Evolutionary conservation across 2,888 invertebrate genomes (phyloP).

Genomic region (Plebejus argus): DNA sequence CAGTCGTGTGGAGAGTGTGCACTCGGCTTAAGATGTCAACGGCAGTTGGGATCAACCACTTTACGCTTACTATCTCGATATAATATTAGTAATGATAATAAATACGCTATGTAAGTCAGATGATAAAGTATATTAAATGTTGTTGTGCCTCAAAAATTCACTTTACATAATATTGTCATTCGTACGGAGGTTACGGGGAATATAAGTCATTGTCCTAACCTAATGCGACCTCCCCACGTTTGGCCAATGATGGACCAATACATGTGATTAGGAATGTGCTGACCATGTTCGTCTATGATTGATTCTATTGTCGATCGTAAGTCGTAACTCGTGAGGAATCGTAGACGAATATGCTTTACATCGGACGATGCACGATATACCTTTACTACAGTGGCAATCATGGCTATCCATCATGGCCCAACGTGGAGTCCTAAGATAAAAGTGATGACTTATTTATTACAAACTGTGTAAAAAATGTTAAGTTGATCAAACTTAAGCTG

Average conservation of each 20-base stretch:
- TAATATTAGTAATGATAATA: constrained; percentile 61
- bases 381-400: no score
- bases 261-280: background rate
- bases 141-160: constrained; percentile 71
- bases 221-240: background rate
- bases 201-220: no score
- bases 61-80: constrained; percentile 79
- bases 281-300: background rate
- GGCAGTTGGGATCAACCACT: constrained; percentile 62
- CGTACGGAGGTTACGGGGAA: background rate
- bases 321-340: no score
- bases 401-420: no score
- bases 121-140: constrained; percentile 59
- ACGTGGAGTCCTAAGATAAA: background rate
- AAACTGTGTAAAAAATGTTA: background rate
- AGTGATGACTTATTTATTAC: background rate
- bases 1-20: constrained; percentile 38
- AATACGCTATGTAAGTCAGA: constrained; percentile 67
- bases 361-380: no score
- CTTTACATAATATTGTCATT: constrained; percentile 37
- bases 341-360: no score
- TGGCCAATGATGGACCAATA: background rate
- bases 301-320: no score
- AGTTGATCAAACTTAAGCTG: background rate
- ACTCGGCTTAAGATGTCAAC: constrained; percentile 50